Conservation (phyloP, 2,113 vertebrate genomes). For the Tragulus kanchil region DNA sequence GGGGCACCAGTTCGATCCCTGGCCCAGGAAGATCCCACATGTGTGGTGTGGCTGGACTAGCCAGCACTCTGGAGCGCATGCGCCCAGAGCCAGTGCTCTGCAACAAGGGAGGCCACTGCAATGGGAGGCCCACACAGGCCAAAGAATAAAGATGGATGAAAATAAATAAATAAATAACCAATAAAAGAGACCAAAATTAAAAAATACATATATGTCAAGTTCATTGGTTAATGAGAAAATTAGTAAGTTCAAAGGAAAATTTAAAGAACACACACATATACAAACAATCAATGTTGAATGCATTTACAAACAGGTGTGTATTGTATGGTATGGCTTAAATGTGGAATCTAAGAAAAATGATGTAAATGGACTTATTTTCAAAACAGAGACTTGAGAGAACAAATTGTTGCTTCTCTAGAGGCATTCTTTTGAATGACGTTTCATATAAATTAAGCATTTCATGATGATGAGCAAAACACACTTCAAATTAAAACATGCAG, state of each 20-base stretch:
- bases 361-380: neutral
- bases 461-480: constrained; percentile 79
- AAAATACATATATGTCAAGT: neutral
- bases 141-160: too few species aligned
- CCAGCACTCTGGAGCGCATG: too few species aligned
- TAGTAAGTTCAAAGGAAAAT: neutral
- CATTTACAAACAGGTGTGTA: neutral
- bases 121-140: too few species aligned
- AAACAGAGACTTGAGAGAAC: neutral
- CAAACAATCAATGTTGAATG: neutral
- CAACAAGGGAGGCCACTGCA: too few species aligned
- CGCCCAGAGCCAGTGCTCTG: too few species aligned
- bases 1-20: too few species aligned
- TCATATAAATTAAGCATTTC: constrained; percentile 85
- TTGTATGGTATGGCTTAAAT: neutral
- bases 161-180: too few species aligned
- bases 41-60: too few species aligned
- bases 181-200: too few species aligned
- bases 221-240: neutral
- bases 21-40: too few species aligned
- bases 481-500: constrained; percentile 84
- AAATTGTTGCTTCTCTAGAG: constrained; percentile 64
- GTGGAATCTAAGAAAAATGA: neutral
- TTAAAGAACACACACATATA: neutral
- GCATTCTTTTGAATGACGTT: constrained; percentile 79